These are phyloP conservation scores for Mellivora capensis DNA, from an alignment of 2,113 vertebrate genomes.

Conservation along the genomic window DNA sequence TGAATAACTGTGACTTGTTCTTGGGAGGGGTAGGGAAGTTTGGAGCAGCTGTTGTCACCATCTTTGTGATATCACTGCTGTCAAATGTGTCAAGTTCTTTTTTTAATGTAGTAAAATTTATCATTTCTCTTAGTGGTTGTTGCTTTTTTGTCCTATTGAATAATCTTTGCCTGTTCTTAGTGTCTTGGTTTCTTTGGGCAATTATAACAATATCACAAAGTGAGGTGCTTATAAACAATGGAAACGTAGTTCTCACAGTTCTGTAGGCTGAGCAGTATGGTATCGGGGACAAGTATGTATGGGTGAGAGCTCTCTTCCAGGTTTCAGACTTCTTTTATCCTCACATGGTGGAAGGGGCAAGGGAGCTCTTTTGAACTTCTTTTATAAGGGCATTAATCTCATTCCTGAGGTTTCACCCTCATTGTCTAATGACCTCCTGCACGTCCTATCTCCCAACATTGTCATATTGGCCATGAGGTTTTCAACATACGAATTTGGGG, in stretches of 20 bases:
- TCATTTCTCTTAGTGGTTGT: background rate
- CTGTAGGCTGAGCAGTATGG: background rate
- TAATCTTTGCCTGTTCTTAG: background rate
- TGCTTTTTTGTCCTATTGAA: background rate
- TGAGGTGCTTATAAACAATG: background rate
- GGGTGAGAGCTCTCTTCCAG: background rate
- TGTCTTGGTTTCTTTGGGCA: background rate
- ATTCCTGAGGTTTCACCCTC: background rate
- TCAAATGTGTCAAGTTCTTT: background rate
- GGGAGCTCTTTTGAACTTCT: background rate
- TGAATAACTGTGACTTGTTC: background rate
- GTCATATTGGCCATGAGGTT: background rate
- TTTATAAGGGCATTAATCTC: background rate
- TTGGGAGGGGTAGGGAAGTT: background rate
- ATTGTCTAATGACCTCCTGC: background rate
- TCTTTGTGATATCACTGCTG: background rate
- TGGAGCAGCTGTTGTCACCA: background rate
- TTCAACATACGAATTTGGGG: background rate
- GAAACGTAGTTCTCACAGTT: background rate
- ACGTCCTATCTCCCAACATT: background rate
- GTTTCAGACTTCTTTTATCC: background rate
- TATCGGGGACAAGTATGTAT: background rate
- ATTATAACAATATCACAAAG: background rate
- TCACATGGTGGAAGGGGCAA: background rate
- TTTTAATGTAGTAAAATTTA: background rate